Conservation (phyloP, 1,140 invertebrate species). For the Psilanteris sp. region DNA sequence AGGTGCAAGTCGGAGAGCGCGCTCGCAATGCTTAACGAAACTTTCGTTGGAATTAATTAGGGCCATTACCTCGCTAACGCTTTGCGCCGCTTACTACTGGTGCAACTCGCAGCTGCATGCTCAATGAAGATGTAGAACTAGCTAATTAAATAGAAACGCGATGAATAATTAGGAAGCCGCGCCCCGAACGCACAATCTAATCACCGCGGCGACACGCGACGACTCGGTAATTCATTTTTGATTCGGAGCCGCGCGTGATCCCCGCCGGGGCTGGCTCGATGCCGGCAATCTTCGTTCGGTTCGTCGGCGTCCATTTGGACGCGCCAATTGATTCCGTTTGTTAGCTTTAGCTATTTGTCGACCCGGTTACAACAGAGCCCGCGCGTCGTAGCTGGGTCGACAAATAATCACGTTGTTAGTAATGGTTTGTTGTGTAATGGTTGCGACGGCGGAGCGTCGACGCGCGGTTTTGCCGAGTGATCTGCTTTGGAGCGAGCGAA, state of each 20-base stretch:
- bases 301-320: conserved; percentile 6
- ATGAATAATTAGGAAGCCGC: conserved; percentile 61
- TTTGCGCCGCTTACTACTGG: conserved; percentile 50
- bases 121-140: conserved; percentile 65
- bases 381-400: conserved; percentile 39
- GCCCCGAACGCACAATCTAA: conserved; percentile 44
- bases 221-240: conserved; percentile 58
- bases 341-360: conserved; percentile 29
- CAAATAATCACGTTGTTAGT: conserved; percentile 47
- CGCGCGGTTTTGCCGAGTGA: too few species aligned
- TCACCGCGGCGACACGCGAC: conserved; percentile 55
- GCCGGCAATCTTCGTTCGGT: conserved; percentile 18
- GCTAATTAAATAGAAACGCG: conserved; percentile 66
- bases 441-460: conserved; percentile 14
- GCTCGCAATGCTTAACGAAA: conserved; percentile 55
- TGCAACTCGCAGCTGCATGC: conserved; percentile 57
- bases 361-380: conserved; percentile 3
- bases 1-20: conserved; percentile 43
- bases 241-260: conserved; percentile 35
- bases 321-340: conserved; percentile 33
- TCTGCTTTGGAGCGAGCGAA: too few species aligned
- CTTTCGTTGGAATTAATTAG: conserved; percentile 64
- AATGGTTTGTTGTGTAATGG: too few species aligned
- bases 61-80: conserved; percentile 62
- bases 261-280: conserved; percentile 3